These are phyloP conservation scores for Morus bassanus DNA, from an alignment of 2,797 vertebrate species.

Conservation along the genomic window DNA sequence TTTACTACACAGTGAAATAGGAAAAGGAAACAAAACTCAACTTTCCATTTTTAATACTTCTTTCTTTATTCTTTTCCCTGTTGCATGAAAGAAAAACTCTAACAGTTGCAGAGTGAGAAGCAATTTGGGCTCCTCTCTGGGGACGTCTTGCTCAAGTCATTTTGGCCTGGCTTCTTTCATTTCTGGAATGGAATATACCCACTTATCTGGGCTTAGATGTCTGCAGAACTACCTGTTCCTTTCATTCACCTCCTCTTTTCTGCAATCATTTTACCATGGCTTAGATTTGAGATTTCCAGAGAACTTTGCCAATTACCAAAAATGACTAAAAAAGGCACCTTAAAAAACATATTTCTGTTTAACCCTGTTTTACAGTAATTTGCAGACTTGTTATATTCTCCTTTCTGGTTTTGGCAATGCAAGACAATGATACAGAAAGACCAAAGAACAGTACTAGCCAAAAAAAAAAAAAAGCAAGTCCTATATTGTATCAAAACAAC, in stretches of 20 bases:
- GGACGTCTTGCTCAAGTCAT: background rate
- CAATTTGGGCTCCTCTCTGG: background rate
- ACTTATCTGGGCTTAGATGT: background rate
- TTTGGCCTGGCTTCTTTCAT: background rate
- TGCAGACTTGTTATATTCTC: background rate
- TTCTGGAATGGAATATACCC: background rate
- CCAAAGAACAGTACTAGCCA: background rate
- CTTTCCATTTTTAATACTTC: background rate
- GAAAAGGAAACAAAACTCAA: background rate
- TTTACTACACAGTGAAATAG: background rate
- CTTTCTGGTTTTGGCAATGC: background rate
- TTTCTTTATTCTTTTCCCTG: background rate
- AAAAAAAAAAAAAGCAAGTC: background rate
- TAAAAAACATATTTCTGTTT: background rate
- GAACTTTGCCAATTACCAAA: background rate
- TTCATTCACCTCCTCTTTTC: background rate
- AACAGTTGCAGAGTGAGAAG: background rate
- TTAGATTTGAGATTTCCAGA: background rate
- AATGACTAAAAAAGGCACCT: background rate
- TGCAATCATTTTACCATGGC: background rate
- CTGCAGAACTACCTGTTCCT: background rate
- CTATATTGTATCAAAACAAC: background rate
- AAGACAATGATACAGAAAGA: background rate
- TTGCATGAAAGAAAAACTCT: background rate
- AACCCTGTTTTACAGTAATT: background rate